A percentile compares a stretch with the other conserved stretches of the same genome.
These are phyloP conservation scores for Asobara japonica DNA, from an alignment of 1,140 invertebrate genomes.

Conservation along the genomic window DNA sequence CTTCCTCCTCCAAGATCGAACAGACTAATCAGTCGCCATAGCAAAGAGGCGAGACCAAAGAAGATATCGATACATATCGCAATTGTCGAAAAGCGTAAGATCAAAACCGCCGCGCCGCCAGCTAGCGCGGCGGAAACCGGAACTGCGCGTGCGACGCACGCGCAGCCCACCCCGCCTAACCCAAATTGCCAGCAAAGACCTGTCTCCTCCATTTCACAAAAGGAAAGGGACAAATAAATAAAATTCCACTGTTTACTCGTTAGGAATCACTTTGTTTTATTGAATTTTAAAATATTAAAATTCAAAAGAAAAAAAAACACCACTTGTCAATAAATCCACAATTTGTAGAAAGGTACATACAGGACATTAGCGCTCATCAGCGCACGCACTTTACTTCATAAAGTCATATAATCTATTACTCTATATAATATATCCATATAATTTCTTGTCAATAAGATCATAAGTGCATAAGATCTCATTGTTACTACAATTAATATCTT, in stretches of 20 bases:
- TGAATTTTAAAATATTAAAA: conserved; percentile 39
- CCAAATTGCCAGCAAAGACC: too few species aligned
- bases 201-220: too few species aligned
- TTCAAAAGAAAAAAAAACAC: conserved; percentile 20
- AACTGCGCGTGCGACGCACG: too few species aligned
- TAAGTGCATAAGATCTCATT: neutral
- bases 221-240: neutral
- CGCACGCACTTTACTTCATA: conserved; percentile 29
- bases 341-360: conserved; percentile 45
- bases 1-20: too few species aligned
- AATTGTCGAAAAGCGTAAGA: too few species aligned
- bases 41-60: too few species aligned
- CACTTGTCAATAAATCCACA: conserved; percentile 32
- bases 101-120: too few species aligned
- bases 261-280: conserved; percentile 40
- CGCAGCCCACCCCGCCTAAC: too few species aligned
- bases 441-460: conserved; percentile 10
- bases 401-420: conserved; percentile 16
- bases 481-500: neutral
- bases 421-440: conserved; percentile 26
- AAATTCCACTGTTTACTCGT: neutral
- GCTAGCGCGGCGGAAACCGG: too few species aligned
- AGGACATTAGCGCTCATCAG: conserved; percentile 35
- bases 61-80: too few species aligned
- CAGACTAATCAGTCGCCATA: too few species aligned